Percentiles rank a stretch among this genome's conserved stretches.
Evolutionary conservation across 2,888 invertebrate species (phyloP).

Genomic region (Andrena flavipes): DNA sequence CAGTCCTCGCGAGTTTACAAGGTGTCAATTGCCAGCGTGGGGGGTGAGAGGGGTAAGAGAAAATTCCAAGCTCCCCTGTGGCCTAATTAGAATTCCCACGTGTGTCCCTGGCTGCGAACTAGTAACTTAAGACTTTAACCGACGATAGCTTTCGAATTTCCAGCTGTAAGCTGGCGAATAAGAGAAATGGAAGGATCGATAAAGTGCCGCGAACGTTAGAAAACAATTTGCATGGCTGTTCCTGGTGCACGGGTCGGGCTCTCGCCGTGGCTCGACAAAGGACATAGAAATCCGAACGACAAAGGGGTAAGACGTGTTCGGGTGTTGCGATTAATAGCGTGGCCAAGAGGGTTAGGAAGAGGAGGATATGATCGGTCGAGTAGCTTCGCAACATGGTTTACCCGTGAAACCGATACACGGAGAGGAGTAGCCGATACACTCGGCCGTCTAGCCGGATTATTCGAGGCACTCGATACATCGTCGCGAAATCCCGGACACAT

Average conservation of each 20-base stretch:
- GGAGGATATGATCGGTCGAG: conserved; percentile 39
- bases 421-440: conserved; percentile 18
- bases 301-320: not conserved
- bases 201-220: not conserved
- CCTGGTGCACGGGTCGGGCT: not conserved
- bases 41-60: not conserved
- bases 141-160: too few relatives aligned
- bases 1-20: not conserved
- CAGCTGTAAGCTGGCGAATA: too few relatives aligned
- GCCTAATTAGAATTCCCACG: too few relatives aligned
- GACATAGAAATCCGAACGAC: conserved; percentile 4
- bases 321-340: conserved; percentile 26
- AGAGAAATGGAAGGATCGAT: too few relatives aligned
- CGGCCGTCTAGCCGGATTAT: conserved; percentile 57
- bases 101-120: too few relatives aligned
- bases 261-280: not conserved
- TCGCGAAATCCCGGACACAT: conserved; percentile 58
- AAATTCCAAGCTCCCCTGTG: too few relatives aligned
- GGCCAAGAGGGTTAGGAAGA: not conserved
- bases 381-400: conserved; percentile 26
- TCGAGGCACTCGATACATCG: conserved; percentile 53
- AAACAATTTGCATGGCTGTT: not conserved
- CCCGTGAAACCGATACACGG: conserved; percentile 40
- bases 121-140: too few relatives aligned
- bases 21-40: not conserved